phyloP scores from a whole-genome alignment of 2,888 invertebrate genomes.

The Liodrosophila aerea region DNA sequence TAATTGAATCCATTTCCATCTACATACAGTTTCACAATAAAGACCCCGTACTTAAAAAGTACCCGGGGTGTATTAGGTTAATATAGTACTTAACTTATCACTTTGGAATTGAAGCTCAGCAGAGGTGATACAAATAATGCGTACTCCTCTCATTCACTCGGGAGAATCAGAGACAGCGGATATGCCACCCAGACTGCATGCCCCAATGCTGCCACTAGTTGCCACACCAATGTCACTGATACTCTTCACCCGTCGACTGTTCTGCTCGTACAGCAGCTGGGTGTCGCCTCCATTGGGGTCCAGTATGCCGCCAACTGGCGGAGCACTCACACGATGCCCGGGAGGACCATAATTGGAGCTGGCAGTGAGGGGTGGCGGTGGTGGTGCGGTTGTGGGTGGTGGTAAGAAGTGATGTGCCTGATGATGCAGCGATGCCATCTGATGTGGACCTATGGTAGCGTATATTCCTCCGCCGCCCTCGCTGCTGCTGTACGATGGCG shows the following conservation, averaged over 20 bases:
- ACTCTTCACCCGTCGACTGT: constrained; percentile 82
- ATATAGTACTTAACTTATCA: constrained; percentile 38
- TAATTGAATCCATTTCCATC: constrained; percentile 37
- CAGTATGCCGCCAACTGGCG: constrained; percentile 72
- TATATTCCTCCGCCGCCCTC: constrained; percentile 82
- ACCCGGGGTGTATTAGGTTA: background rate
- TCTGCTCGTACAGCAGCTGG: constrained; percentile 79
- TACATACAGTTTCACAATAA: constrained; percentile 25
- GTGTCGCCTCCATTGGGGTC: constrained; percentile 66
- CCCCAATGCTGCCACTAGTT: constrained; percentile 62
- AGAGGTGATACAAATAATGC: background rate
- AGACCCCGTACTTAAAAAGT: too few species aligned
- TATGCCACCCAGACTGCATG: constrained; percentile 65
- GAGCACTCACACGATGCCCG: constrained; percentile 81
- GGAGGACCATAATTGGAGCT: constrained; percentile 68
- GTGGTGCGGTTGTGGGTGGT: constrained; percentile 81
- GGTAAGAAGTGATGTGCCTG: constrained; percentile 70
- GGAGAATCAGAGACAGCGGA: constrained; percentile 78
- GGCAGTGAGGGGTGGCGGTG: constrained; percentile 70
- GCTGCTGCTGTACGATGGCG: constrained; percentile 83
- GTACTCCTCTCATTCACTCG: constrained; percentile 71
- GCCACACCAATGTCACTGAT: constrained; percentile 82
- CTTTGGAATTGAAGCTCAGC: constrained; percentile 38
- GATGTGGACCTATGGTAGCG: constrained; percentile 81
- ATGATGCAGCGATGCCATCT: constrained; percentile 49